A percentile compares a stretch with the other conserved stretches of the same genome.
Evolutionary conservation across 2,888 invertebrate genomes (phyloP).

Genomic region (Cheiracanthium punctorium): DNA sequence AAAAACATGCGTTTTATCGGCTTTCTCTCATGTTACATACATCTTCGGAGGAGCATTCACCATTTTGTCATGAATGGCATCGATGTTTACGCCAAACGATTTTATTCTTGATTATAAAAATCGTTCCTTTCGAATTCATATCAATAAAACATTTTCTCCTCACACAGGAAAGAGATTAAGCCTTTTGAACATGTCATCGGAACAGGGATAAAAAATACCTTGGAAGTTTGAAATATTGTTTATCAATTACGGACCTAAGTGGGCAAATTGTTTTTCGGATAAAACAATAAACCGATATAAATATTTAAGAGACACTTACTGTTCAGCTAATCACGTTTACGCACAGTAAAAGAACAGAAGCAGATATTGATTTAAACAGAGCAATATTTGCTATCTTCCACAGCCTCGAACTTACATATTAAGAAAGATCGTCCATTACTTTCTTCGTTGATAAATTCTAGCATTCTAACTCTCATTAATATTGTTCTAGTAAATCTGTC

Average conservation of each 20-base stretch:
- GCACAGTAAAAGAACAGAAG: not conserved
- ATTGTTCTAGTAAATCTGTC: too few species aligned
- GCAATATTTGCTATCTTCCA: not conserved
- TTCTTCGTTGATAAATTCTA: not conserved
- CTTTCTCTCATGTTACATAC: not conserved
- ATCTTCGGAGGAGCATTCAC: not conserved
- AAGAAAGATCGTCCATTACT: not conserved
- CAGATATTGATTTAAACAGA: not conserved
- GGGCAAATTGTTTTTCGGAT: conserved; percentile 62
- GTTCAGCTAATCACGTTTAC: not conserved
- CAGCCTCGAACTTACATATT: not conserved
- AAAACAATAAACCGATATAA: conserved; percentile 50
- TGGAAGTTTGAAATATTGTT: conserved; percentile 51
- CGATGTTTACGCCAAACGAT: not conserved
- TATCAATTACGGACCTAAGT: conserved; percentile 51
- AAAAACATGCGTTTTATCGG: not conserved
- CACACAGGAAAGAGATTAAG: not conserved
- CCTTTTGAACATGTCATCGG: not conserved
- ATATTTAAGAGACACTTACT: conserved; percentile 12
- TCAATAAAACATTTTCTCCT: not conserved
- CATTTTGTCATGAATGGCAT: not conserved
- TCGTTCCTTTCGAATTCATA: not conserved
- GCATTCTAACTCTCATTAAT: too few species aligned
- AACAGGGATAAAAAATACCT: not conserved
- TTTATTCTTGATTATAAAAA: not conserved